Evolutionary conservation across 1,140 invertebrate genomes (phyloP), one percentile per base, ranked within the genome.

Genomic region (Steinernema khuongi): DNA sequence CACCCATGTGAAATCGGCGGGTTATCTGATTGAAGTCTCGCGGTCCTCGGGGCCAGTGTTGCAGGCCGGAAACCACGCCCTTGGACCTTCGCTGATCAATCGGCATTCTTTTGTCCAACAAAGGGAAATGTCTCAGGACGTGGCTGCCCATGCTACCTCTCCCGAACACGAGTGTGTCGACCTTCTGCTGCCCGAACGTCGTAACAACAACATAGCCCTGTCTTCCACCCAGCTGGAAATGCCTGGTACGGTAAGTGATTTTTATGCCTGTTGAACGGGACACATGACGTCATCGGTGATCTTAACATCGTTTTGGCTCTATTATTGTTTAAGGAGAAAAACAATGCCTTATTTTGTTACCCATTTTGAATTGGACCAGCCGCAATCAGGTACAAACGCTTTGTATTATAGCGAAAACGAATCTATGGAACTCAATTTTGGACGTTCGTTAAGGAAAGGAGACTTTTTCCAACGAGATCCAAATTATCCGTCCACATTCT

Each of bases 201-300:
- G 30, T n/a, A 72, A 72, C 22, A 72, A 72, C 26, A 72, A 67
- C 14, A 19, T 72, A 17, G 71, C 71, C 0, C 66, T 72, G 28
- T 41, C 71, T 36, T 72, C 71, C 26, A 72, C 71, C 1, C 71
- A 72, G 31, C 43, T 72, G 19, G 71, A 72, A 66, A 72, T 72
- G 71, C 71, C 71, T 17, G 31, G 30, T 30, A 66, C 71, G 31
- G 71, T 72, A 29, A 66, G 71, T 72, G 22, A 19, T 29, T 31
- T 18, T 68, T 68, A 18, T 18, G 17, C 33, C 14, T 14, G n/a
- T 19, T 4, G n/a, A 19, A n/a, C 1, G 1, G 29, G 30, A 19
- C 31, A 31, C 28, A 18, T 70, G 11, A 1, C 1, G 4, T 4
- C n/a, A n/a, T n/a, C n/a, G n/a, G n/a, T n/a, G n/a, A n/a, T n/a